phyloP scores from a whole-genome alignment of 2,797 vertebrate genomes.

The Sebastes minor region DNA sequence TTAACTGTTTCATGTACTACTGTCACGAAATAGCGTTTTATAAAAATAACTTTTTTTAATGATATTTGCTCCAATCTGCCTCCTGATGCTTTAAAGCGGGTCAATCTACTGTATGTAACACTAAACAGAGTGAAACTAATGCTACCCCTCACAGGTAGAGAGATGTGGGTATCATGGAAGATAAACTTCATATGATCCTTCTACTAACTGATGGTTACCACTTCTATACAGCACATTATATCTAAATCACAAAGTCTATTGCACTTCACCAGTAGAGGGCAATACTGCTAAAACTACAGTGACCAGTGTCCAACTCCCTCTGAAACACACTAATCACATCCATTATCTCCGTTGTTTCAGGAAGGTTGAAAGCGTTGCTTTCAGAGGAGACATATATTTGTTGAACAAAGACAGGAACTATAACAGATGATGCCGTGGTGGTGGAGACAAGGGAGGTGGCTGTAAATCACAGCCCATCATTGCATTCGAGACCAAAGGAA shows the following conservation, averaged over 20 bases:
- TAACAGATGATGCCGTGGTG: conserved; percentile 25
- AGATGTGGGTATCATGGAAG: not conserved
- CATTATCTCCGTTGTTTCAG: conserved; percentile 40
- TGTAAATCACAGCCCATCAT: conserved; percentile 43
- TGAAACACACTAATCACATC: conserved; percentile 46
- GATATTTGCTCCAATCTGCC: too few relatives aligned
- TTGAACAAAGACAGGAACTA: conserved; percentile 27
- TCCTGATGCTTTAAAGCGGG: not conserved
- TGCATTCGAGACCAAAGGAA: conserved; percentile 38
- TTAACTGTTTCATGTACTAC: too few relatives aligned
- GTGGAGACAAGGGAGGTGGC: not conserved
- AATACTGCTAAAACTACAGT: conserved; percentile 65
- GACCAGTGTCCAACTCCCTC: conserved; percentile 21
- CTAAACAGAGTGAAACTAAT: not conserved
- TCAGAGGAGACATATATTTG: conserved; percentile 39
- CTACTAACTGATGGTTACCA: not conserved
- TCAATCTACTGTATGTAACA: not conserved
- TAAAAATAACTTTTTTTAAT: too few relatives aligned
- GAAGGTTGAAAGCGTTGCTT: conserved; percentile 25
- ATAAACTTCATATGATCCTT: not conserved
- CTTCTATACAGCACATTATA: not conserved
- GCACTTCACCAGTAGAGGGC: conserved; percentile 80
- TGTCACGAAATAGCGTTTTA: too few relatives aligned
- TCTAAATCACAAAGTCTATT: not conserved
- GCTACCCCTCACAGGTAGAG: not conserved